These are phyloP conservation scores for Acrobasis repandana DNA, from an alignment of 2,888 invertebrate genomes.

Conservation along the genomic window DNA sequence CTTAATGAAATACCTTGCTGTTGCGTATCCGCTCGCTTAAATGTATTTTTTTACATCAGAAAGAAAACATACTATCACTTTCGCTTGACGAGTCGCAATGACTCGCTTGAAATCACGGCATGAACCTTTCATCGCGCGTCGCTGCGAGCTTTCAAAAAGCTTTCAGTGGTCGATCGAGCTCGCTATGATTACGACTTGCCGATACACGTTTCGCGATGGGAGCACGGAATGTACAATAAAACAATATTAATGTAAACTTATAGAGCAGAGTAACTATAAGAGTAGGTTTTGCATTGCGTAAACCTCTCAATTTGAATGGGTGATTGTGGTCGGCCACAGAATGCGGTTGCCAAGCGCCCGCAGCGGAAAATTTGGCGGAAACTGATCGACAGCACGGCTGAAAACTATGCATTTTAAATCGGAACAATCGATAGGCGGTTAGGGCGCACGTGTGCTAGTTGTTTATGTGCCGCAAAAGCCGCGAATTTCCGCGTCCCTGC, in stretches of 20 bases:
- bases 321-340: constrained; percentile 57
- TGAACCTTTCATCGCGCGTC: constrained; percentile 72
- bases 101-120: constrained; percentile 64
- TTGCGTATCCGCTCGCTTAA: not conserved
- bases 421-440: constrained; percentile 77
- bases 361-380: constrained; percentile 73
- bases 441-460: constrained; percentile 70
- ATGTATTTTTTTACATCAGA: constrained; percentile 21
- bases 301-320: constrained; percentile 56
- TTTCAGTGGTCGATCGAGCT: constrained; percentile 73
- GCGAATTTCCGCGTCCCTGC: constrained; percentile 73
- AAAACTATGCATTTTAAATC: constrained; percentile 77
- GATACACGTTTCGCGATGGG: constrained; percentile 52
- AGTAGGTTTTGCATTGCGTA: constrained; percentile 38
- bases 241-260: constrained; percentile 12
- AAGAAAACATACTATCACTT: constrained; percentile 47
- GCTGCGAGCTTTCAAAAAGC: constrained; percentile 77
- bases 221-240: constrained; percentile 21
- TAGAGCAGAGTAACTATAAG: not conserved
- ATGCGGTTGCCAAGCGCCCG: constrained; percentile 72
- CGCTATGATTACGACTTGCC: constrained; percentile 67
- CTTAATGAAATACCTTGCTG: not conserved
- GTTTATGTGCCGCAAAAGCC: constrained; percentile 80
- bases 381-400: constrained; percentile 69
- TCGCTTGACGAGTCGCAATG: constrained; percentile 52